Conservation (phyloP, 2,888 invertebrate genomes). For the Mythimna albipuncta region DNA sequence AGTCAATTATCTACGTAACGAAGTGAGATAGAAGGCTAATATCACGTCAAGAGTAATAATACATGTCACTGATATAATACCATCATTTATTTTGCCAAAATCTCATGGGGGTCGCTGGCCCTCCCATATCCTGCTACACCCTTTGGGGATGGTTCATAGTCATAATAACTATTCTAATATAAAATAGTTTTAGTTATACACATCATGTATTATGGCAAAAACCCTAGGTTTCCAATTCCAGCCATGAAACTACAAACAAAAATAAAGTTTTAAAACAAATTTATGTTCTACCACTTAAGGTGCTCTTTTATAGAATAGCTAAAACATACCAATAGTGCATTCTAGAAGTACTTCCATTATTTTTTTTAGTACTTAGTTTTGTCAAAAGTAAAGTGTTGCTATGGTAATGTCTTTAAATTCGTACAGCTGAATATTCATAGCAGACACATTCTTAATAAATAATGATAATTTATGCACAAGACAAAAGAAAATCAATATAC, state of each 20-base stretch:
- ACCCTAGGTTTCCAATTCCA: neutral
- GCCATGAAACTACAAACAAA: no score
- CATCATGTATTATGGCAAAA: slow-evolving; percentile 7
- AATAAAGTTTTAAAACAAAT: neutral
- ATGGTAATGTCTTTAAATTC: slow-evolving; percentile 23
- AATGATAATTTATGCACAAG: slow-evolving; percentile 34
- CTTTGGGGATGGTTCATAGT: neutral
- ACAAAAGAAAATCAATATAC: slow-evolving; percentile 20
- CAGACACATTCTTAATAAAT: neutral
- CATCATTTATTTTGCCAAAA: no score
- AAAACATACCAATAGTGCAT: neutral
- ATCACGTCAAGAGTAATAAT: no score
- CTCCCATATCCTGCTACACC: no score
- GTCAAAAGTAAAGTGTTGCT: slow-evolving; percentile 1
- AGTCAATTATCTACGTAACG: no score
- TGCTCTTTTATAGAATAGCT: neutral
- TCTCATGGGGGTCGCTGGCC: no score
- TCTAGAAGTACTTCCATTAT: neutral
- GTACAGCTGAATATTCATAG: slow-evolving; percentile 26
- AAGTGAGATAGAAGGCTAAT: no score
- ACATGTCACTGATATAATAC: no score
- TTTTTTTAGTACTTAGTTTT: neutral
- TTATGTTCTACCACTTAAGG: neutral
- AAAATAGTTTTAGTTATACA: neutral
- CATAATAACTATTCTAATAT: neutral